Evolutionary conservation across 23 tunicate species (phyloP).

Genomic region (Phallusia fumigata): DNA sequence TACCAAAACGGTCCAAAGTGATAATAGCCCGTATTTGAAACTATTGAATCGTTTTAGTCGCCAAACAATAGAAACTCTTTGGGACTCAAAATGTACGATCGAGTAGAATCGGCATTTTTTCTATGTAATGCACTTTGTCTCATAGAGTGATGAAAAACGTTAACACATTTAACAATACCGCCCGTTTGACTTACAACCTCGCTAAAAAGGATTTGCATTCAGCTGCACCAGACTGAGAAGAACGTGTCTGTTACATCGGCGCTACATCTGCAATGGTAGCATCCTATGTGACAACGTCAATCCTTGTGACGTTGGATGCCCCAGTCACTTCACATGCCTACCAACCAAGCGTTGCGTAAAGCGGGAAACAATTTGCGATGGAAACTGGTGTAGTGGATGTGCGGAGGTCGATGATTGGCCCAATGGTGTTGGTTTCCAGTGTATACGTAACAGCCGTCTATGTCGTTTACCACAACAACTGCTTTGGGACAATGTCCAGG

Average conservation of each 20-base stretch:
- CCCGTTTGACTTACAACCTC: too few relatives aligned
- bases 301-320: slow-evolving; percentile 72
- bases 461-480: slow-evolving; percentile 51
- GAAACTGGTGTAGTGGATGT: slow-evolving; percentile 35
- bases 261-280: slow-evolving; percentile 44
- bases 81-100: too few relatives aligned
- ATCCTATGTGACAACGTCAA: slow-evolving; percentile 48
- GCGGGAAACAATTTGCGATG: slow-evolving; percentile 36
- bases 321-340: not conserved
- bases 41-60: too few relatives aligned
- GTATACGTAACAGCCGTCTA: slow-evolving; percentile 23
- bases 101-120: too few relatives aligned
- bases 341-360: not conserved
- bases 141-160: too few relatives aligned
- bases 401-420: slow-evolving; percentile 37
- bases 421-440: slow-evolving; percentile 50
- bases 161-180: too few relatives aligned
- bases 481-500: slow-evolving; percentile 39
- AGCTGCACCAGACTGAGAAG: not conserved
- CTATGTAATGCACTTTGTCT: too few relatives aligned
- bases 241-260: slow-evolving; percentile 34
- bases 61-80: too few relatives aligned
- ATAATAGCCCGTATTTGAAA: too few relatives aligned
- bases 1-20: too few relatives aligned
- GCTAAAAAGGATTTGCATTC: too few relatives aligned